Conservation (phyloP, 1,140 invertebrate species). For the Caenorhabditis tropicalis region DNA sequence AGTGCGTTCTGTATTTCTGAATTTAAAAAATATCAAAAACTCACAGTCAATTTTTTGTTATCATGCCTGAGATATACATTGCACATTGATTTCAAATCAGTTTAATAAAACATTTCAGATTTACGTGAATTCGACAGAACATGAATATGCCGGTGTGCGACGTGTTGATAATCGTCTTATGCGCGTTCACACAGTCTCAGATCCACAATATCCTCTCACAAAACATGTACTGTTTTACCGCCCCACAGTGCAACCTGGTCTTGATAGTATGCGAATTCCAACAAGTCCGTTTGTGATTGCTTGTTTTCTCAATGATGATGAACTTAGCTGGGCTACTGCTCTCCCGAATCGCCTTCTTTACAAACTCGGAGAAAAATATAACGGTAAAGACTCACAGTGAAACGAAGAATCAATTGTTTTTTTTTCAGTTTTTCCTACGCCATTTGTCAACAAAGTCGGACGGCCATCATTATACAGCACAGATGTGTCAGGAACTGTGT, state of each 20-base stretch:
- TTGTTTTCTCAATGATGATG: slow-evolving; percentile 45
- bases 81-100: neutral
- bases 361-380: slow-evolving; percentile 44
- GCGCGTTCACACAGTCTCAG: neutral
- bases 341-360: slow-evolving; percentile 42
- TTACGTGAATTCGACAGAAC: neutral
- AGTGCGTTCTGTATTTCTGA: no score
- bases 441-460: slow-evolving; percentile 27
- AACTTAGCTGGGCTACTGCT: slow-evolving; percentile 44
- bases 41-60: no score
- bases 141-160: slow-evolving; percentile 2
- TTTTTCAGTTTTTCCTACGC: slow-evolving; percentile 31
- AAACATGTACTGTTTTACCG: slow-evolving; percentile 45
- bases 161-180: neutral
- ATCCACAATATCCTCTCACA: neutral
- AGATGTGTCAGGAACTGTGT: neutral
- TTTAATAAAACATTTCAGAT: slow-evolving; percentile 36
- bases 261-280: slow-evolving; percentile 13
- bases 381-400: neutral
- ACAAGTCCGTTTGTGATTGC: slow-evolving; percentile 29
- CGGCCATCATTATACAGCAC: neutral
- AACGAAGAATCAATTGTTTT: neutral
- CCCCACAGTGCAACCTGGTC: slow-evolving; percentile 12
- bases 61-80: no score
- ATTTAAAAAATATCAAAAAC: no score